phyloP scores from a whole-genome alignment of 2,113 vertebrate genomes.

The Picathartes gymnocephalus region DNA sequence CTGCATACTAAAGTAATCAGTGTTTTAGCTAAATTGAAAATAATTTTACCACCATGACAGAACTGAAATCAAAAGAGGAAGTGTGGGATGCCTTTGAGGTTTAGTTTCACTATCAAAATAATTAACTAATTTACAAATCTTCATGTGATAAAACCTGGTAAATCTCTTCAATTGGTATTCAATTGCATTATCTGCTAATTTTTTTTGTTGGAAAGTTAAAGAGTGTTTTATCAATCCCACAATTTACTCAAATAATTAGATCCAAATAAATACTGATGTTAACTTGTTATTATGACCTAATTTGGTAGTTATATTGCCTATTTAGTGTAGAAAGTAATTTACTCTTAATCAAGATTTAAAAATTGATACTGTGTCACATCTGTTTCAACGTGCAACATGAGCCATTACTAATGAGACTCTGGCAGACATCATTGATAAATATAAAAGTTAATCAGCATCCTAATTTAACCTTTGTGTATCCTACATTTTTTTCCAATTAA shows the following conservation, averaged over 20 bases:
- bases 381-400: background rate
- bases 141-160: background rate
- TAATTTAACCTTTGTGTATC: background rate
- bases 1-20: background rate
- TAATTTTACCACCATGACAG: background rate
- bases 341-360: background rate
- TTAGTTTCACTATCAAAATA: background rate
- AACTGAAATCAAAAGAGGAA: background rate
- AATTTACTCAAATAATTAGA: background rate
- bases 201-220: background rate
- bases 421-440: background rate
- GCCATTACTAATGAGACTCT: background rate
- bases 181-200: background rate
- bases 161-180: background rate
- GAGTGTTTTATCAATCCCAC: background rate
- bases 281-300: background rate
- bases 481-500: background rate
- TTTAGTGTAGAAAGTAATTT: background rate
- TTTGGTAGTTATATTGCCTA: background rate
- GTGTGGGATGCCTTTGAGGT: background rate
- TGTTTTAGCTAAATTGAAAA: background rate
- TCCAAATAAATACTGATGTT: background rate
- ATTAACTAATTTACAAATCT: background rate
- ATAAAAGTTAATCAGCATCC: background rate
- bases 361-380: background rate